Percentiles rank a stretch among this genome's conserved stretches.
Conservation (phyloP, 2,888 invertebrate species). For the Sinhomidia bicolor region DNA sequence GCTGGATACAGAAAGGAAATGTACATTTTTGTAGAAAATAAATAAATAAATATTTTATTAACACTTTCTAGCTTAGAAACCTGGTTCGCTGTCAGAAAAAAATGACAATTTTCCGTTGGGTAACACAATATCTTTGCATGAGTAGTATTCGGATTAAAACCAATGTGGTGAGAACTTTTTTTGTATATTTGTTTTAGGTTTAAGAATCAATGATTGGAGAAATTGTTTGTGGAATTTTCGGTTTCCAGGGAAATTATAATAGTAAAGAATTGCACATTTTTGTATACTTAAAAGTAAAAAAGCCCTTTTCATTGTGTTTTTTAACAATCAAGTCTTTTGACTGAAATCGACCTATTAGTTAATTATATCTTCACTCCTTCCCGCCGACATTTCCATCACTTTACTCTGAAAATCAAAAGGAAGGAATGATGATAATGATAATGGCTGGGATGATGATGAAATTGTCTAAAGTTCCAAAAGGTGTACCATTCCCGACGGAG, state of each 20-base stretch:
- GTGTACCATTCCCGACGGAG: conserved; percentile 7
- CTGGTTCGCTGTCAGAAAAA: too few species aligned
- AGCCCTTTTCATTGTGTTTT: neutral
- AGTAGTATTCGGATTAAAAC: too few species aligned
- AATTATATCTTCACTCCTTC: conserved; percentile 26
- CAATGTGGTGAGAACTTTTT: too few species aligned
- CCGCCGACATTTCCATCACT: conserved; percentile 71
- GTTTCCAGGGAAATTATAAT: too few species aligned
- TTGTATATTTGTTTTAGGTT: too few species aligned
- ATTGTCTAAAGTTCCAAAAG: conserved; percentile 53
- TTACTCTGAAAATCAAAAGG: conserved; percentile 55
- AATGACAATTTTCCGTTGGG: too few species aligned
- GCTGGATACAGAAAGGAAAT: neutral
- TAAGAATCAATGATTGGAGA: too few species aligned
- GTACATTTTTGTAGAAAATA: too few species aligned
- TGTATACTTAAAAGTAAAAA: too few species aligned
- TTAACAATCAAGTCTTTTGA: conserved; percentile 22
- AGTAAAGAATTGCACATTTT: neutral
- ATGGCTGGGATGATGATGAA: conserved; percentile 57
- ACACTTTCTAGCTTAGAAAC: too few species aligned
- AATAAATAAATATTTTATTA: neutral
- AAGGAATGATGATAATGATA: conserved; percentile 58
- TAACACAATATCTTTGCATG: too few species aligned
- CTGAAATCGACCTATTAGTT: conserved; percentile 28
- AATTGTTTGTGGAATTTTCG: too few species aligned